Percentiles rank a stretch among this genome's conserved stretches.
Conservation (phyloP, 2,888 invertebrate genomes). For the Aphodius granarius region DNA sequence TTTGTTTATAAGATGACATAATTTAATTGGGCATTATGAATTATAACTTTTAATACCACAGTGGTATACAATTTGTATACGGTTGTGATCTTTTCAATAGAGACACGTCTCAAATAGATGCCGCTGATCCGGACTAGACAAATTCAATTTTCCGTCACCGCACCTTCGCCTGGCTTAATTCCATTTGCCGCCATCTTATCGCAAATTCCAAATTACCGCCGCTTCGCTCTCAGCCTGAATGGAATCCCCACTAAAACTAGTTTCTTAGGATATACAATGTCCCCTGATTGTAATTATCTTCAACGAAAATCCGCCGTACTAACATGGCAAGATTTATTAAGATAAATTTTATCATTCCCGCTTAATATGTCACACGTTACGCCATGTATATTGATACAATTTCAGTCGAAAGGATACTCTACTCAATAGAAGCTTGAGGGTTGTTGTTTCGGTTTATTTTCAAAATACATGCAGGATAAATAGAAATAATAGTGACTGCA, state of each 20-base stretch:
- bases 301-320: background rate
- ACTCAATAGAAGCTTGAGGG: background rate
- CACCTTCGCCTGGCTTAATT: background rate
- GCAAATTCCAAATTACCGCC: background rate
- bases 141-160: background rate
- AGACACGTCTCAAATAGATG: background rate
- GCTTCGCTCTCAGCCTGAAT: background rate
- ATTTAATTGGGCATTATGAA: background rate
- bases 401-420: no score
- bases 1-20: background rate
- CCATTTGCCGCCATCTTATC: background rate
- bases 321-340: background rate
- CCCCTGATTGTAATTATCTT: background rate
- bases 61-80: no score
- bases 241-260: background rate
- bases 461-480: background rate
- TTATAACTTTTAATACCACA: background rate
- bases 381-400: no score
- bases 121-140: background rate
- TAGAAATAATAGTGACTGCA: background rate
- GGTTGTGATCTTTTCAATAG: background rate
- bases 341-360: no score
- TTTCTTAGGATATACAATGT: background rate
- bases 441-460: background rate
- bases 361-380: no score